Percentiles rank a stretch among this genome's conserved stretches.
Evolutionary conservation across 1,140 invertebrate species (phyloP).

Genomic region (Apocrypta bakeri): DNA sequence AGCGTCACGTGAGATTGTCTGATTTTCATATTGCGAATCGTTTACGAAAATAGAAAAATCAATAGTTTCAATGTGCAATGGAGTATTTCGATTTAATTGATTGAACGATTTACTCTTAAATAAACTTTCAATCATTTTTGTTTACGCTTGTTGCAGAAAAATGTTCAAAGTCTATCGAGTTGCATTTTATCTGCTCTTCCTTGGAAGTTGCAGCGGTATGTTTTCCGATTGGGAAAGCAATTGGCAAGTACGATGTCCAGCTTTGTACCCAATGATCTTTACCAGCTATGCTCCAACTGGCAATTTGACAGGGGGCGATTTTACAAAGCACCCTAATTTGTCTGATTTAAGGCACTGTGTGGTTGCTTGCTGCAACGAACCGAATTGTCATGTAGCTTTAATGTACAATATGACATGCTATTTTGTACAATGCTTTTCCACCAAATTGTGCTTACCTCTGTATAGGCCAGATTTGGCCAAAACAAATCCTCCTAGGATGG

Average conservation of each 20-base stretch:
- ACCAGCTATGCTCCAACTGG: conserved; percentile 72
- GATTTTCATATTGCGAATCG: not conserved
- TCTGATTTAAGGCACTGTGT: conserved; percentile 80
- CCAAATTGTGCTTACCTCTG: conserved; percentile 82
- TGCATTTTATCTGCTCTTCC: conserved; percentile 59
- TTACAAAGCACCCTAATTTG: conserved; percentile 75
- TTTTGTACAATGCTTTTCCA: conserved; percentile 82
- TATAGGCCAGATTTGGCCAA: conserved; percentile 75
- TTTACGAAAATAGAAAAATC: not conserved
- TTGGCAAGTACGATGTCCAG: conserved; percentile 65
- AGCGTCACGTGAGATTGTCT: not conserved
- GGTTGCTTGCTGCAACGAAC: conserved; percentile 81
- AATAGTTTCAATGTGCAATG: not conserved
- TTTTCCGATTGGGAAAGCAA: conserved; percentile 63
- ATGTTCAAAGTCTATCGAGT: conserved; percentile 60
- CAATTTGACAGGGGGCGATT: conserved; percentile 78
- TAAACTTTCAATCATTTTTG: no score
- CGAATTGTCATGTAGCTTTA: conserved; percentile 85
- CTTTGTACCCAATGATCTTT: conserved; percentile 64
- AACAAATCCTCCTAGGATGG: conserved; percentile 81
- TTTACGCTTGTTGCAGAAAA: conserved; percentile 58
- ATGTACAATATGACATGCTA: conserved; percentile 85
- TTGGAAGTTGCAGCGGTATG: conserved; percentile 59
- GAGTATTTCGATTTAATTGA: not conserved
- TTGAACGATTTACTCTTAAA: no score